Base-by-base conservation (phyloP, 2,888 invertebrate species). In the Nebria brevicollis region DNA sequence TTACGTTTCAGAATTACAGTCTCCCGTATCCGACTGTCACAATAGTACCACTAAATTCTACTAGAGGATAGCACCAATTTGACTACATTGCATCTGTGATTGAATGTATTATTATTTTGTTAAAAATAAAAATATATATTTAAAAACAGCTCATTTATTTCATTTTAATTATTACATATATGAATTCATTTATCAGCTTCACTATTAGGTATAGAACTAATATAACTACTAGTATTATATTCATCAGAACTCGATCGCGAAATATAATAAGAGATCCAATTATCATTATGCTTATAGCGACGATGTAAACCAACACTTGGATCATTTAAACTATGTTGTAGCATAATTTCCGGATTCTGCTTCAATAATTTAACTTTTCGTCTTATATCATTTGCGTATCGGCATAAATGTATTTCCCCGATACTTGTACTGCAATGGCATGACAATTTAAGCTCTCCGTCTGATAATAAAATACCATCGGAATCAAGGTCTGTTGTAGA, bases 321-420 rank as follows among this genome's bases (percentile, higher is more conserved):
- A 66, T 80, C 75, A 68, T 77, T 70, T 42, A 78, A 79, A 82
- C 84, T 82, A 76, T 78, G 72, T 25, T 79, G 64, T 6, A 84
- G 11, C 11, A 83, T 20, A 8, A 75, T 79, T 26, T 84, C 77
- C 66, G 84, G 82, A 75, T 84, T 77, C 20, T 83, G 84, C 77
- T 83, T 85, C 25, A 84, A 65, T 82, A 81, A 75, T 13, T 77
- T 78, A n/a, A 81, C 66, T 64, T 20, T 82, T 26, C 72, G 75
- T 42, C 73, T 82, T 7, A 82, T 83, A 75, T 82, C 83, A 15
- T 82, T 82, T 77, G 81, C 82, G 74, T 43, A 77, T 66, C 82
- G 81, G 73, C 86, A 86, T 2, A 82, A 70, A 82, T 86, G 87
- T 20, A 88, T 82, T 83, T 88, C 88, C 4, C 88, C 88, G 0